A percentile compares a stretch with the other conserved stretches of the same genome.
Conservation (phyloP, 2,797 vertebrate genomes). For the Pseudotriccus pelzelni region DNA sequence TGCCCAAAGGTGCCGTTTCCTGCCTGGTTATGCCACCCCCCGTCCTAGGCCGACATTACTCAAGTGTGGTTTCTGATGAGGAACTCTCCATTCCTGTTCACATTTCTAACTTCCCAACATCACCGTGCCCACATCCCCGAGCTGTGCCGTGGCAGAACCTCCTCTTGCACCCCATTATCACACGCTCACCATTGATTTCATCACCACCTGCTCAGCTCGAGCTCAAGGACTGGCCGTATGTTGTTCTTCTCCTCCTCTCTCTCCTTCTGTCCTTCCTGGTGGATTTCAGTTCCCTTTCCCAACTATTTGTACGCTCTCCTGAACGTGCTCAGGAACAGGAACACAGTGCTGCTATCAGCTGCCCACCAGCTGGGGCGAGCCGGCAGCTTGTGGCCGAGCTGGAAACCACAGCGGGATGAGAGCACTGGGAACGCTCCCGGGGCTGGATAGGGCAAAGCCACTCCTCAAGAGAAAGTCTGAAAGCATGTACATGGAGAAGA, state of each 20-base stretch:
- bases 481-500: accelerated
- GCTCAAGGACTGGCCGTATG: neutral
- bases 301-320: neutral
- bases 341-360: neutral
- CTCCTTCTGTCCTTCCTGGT: neutral
- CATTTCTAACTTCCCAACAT: neutral
- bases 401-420: neutral
- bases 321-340: neutral
- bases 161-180: neutral
- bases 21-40: neutral
- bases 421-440: accelerated
- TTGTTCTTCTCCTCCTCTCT: neutral
- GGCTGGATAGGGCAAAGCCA: neutral
- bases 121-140: neutral
- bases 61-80: neutral
- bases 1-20: neutral
- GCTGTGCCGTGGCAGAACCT: neutral
- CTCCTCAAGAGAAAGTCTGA: accelerated
- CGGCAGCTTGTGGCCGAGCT: neutral
- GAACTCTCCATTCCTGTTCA: neutral
- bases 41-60: neutral
- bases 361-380: neutral
- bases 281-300: neutral
- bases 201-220: neutral
- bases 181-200: neutral